phyloP scores from a whole-genome alignment of 2,113 vertebrate genomes.

The Corynorhinus townsendii region DNA sequence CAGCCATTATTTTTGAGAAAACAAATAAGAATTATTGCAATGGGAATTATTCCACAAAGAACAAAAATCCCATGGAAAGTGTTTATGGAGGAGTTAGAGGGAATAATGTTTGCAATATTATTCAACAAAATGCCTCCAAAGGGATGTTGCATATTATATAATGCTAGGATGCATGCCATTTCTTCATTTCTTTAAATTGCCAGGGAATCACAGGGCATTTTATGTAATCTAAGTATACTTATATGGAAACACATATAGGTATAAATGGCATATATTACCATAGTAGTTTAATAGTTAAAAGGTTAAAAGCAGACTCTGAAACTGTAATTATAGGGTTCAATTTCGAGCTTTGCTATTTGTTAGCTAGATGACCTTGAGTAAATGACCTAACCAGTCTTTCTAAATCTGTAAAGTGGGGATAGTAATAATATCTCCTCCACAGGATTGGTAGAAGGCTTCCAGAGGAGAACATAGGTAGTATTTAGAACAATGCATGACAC shows the following conservation, averaged over 20 bases:
- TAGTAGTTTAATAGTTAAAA: background rate
- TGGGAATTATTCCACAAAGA: slow-evolving; percentile 51
- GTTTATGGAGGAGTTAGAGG: slow-evolving; percentile 38
- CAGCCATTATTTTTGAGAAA: slow-evolving; percentile 49
- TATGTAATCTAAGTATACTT: slow-evolving; percentile 24
- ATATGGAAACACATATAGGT: background rate
- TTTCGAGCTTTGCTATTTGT: background rate
- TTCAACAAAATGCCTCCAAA: slow-evolving; percentile 19
- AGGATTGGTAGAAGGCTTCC: background rate
- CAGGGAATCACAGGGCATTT: slow-evolving; percentile 1
- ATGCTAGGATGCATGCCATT: background rate
- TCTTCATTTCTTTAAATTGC: slow-evolving; percentile 32
- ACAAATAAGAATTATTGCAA: slow-evolving; percentile 48
- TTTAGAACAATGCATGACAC: background rate
- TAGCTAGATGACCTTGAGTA: background rate
- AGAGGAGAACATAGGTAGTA: background rate
- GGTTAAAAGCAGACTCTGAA: background rate
- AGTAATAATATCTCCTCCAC: background rate
- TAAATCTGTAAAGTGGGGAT: background rate
- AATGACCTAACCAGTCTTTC: background rate
- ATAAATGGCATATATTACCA: background rate
- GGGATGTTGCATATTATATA: background rate
- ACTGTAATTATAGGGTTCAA: background rate
- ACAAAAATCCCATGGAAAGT: background rate
- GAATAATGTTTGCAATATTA: slow-evolving; percentile 32